Evolutionary conservation across 2,888 invertebrate species (phyloP), one percentile per base, ranked within the genome.

Genomic region (Ernsta delagoae): DNA sequence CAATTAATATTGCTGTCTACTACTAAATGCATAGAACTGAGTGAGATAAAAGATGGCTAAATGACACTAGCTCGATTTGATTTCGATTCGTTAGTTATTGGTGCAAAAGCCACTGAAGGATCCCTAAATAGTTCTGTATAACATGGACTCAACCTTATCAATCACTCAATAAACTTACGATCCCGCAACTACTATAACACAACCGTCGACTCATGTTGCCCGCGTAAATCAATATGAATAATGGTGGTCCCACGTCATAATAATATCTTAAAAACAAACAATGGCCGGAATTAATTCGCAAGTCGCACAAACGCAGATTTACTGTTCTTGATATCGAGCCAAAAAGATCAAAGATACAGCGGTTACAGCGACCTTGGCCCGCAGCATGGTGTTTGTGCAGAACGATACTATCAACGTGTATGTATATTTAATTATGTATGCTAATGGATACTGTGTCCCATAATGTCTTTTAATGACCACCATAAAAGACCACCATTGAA

Each of bases 281-380:
- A 76, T 74, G 66, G 67, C 70, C 70, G 62, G 71, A 75, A 75
- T 75, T 74, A 77, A 80, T 76, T 74, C 78, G 75, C 74, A 72
- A 80, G 82, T 83, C 83, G 73, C 80, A 77, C 77, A 75, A 71
- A 74, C 53, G 74, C 75, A 5, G 50, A 16, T 50, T 50, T 50
- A 50, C 8, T 72, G 71, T 73, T 74, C 78, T 82, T 85, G 84
- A 80, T 73, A 60, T 56, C 57, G 72, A 70, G 84, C 83, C 84
- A 85, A 76, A 74, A 76, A 82, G 83, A 83, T 83, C 81, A 84
- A 83, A 84, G 80, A 74, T 75, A 70, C 53, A 12, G 45, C 65
- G 77, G 80, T 75, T 75, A 70, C 53, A 16, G 48, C 65, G 77
- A 75, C 83, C 82, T 82, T 83, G 80, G 73, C 71, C 71, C 45